phyloP scores from a whole-genome alignment of 2,888 invertebrate species.

The Timandra comae region DNA sequence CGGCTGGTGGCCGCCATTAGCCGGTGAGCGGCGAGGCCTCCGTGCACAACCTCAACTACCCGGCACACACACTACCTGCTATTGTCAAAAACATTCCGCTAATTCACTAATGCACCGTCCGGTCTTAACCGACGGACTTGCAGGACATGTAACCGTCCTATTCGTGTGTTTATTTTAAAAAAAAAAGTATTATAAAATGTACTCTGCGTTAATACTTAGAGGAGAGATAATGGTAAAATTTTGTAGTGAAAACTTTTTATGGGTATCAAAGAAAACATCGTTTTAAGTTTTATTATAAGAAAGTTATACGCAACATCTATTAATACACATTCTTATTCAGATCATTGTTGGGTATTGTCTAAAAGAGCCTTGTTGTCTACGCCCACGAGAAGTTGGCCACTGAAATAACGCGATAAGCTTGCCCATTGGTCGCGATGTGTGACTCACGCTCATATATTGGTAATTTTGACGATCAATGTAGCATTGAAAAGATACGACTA shows the following conservation, averaged over 20 bases:
- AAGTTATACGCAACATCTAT: too few species aligned
- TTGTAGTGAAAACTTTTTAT: too few species aligned
- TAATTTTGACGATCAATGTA: slow-evolving; percentile 59
- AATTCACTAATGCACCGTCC: slow-evolving; percentile 11
- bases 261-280: too few species aligned
- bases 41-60: slow-evolving; percentile 14
- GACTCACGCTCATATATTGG: slow-evolving; percentile 50
- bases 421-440: slow-evolving; percentile 43
- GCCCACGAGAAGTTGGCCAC: slow-evolving; percentile 53
- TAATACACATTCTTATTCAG: background rate
- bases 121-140: too few species aligned
- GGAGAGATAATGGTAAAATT: too few species aligned
- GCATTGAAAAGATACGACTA: slow-evolving; percentile 41
- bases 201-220: too few species aligned
- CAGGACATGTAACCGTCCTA: too few species aligned
- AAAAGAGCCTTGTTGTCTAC: slow-evolving; percentile 64
- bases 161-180: too few species aligned
- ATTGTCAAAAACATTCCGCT: slow-evolving; percentile 6
- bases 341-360: slow-evolving; percentile 39
- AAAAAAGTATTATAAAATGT: too few species aligned
- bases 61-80: slow-evolving; percentile 7
- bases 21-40: slow-evolving; percentile 31
- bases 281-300: too few species aligned
- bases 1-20: slow-evolving; percentile 61
- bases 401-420: slow-evolving; percentile 48